A percentile compares a stretch with the other conserved stretches of the same genome.
These are phyloP conservation scores for Balearica regulorum DNA, from an alignment of 2,797 vertebrate genomes.

Conservation along the genomic window DNA sequence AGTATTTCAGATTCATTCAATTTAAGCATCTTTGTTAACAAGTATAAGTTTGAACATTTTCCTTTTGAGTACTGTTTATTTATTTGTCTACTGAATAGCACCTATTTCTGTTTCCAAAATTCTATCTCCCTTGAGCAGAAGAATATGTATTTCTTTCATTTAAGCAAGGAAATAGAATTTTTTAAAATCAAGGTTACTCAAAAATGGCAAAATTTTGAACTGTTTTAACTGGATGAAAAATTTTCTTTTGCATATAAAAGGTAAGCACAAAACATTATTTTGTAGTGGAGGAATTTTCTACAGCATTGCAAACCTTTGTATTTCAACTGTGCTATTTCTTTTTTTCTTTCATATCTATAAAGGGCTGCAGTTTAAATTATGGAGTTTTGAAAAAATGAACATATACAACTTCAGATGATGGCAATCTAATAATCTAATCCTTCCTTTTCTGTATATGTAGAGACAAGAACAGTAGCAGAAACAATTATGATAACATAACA, in stretches of 20 bases:
- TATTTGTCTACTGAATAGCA: background rate
- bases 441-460: background rate
- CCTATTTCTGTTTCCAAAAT: background rate
- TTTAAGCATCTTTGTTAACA: rapidly evolving
- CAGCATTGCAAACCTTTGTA: background rate
- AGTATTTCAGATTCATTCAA: background rate
- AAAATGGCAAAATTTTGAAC: background rate
- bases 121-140: background rate
- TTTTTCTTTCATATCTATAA: background rate
- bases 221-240: background rate
- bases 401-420: background rate
- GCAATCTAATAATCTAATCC: constrained; percentile 22
- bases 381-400: background rate
- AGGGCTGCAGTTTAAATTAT: background rate
- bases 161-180: background rate
- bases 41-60: background rate
- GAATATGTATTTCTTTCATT: background rate
- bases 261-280: background rate
- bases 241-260: background rate
- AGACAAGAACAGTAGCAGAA: background rate
- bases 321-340: background rate
- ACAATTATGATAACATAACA: background rate
- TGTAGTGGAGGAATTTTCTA: background rate
- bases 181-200: background rate
- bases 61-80: background rate